Evolutionary conservation across 2,888 invertebrate species (phyloP).

Genomic region (Autographa pulchrina): DNA sequence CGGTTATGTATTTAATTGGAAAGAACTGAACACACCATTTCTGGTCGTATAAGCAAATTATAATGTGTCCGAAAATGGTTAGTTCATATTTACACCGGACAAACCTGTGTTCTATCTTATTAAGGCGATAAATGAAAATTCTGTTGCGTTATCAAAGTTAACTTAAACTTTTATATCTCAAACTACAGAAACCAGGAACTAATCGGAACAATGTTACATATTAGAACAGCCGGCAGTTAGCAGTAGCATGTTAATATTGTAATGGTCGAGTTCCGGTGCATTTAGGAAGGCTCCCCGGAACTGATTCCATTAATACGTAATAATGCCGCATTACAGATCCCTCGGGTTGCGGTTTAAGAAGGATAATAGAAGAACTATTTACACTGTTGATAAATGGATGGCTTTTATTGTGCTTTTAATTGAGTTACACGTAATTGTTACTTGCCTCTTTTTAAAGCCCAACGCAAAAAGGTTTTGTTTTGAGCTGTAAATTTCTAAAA

Average conservation of each 20-base stretch:
- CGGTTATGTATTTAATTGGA: no score
- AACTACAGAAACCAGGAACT: not conserved
- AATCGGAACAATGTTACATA: not conserved
- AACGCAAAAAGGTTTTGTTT: no score
- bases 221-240: not conserved
- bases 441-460: no score
- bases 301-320: slow-evolving; percentile 42
- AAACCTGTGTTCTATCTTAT: not conserved
- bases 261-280: slow-evolving; percentile 15
- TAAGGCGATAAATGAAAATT: not conserved
- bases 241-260: slow-evolving; percentile 24
- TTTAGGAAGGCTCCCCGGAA: slow-evolving; percentile 13
- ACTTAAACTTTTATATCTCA: no score
- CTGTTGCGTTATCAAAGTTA: not conserved
- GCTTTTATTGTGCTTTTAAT: no score
- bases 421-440: no score
- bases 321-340: slow-evolving; percentile 33
- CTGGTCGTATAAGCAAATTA: no score
- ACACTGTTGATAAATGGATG: no score
- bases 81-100: not conserved
- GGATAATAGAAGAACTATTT: slow-evolving; percentile 23
- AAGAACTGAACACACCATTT: no score
- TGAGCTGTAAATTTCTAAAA: no score
- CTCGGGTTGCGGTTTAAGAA: slow-evolving; percentile 9
- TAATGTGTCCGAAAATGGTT: no score